Evolutionary conservation across 2,797 vertebrate species (phyloP).

Genomic region (Dipus sagitta): DNA sequence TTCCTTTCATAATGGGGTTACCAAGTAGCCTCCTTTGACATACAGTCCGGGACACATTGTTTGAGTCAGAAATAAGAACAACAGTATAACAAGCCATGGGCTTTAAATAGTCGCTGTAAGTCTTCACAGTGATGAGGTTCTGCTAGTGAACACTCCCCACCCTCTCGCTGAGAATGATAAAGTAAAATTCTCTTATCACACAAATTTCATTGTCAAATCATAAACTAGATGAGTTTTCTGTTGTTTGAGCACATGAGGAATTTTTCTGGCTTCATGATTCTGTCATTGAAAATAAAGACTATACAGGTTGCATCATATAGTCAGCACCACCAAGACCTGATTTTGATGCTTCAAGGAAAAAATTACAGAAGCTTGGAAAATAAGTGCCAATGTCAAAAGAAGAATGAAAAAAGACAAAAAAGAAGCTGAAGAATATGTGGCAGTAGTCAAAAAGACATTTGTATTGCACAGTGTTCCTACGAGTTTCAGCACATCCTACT

Average conservation of each 20-base stretch:
- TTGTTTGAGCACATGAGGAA: conserved; percentile 97
- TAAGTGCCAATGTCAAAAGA: conserved; percentile 99
- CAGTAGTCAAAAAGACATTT: conserved; percentile 99
- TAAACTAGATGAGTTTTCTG: conserved; percentile 98
- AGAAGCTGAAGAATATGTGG: conserved; percentile 98
- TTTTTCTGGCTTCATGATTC: conserved; percentile 99
- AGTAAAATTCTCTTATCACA: neutral
- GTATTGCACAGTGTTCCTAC: conserved; percentile 98
- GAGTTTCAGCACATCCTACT: conserved; percentile 96
- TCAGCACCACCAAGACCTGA: conserved; percentile 96
- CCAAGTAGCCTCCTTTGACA: neutral
- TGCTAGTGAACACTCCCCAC: neutral
- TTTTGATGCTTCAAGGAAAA: conserved; percentile 98
- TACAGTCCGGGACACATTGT: neutral
- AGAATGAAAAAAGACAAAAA: conserved; percentile 99
- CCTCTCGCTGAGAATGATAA: neutral
- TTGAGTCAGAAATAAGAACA: neutral
- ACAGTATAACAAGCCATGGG: neutral
- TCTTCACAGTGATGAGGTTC: neutral
- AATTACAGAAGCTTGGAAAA: conserved; percentile 97
- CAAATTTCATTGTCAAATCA: conserved; percentile 98
- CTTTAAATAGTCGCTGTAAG: neutral
- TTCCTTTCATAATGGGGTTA: neutral
- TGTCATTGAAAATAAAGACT: conserved; percentile 97
- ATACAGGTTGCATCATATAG: conserved; percentile 98